phyloP scores from a whole-genome alignment of 2,888 invertebrate species.

The Brachylomia viminalis region DNA sequence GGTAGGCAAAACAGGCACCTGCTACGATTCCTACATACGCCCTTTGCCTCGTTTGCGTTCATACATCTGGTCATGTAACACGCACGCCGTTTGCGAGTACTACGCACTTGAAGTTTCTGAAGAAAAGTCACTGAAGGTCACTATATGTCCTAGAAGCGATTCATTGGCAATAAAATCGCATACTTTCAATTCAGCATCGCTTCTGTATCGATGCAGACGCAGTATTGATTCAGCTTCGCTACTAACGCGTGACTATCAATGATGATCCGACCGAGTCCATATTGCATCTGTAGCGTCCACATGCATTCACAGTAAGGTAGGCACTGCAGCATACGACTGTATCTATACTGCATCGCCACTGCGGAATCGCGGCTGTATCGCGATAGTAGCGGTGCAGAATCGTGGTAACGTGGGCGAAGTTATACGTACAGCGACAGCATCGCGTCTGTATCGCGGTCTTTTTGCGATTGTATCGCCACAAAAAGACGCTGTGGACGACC shows the following conservation, averaged over 20 bases:
- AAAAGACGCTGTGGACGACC: neutral
- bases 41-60: no score
- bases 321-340: neutral
- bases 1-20: no score
- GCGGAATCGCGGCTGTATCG: no score
- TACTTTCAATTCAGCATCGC: neutral
- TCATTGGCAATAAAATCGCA: neutral
- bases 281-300: neutral
- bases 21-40: no score
- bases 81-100: no score
- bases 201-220: no score
- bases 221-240: no score
- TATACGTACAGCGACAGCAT: neutral
- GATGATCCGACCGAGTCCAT: neutral
- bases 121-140: no score
- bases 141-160: no score
- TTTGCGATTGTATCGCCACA: neutral
- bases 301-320: neutral
- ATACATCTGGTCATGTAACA: no score
- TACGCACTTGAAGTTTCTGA: no score
- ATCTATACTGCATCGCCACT: neutral
- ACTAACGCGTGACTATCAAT: neutral
- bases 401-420: neutral
- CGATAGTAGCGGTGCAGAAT: neutral
- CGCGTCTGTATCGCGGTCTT: neutral